Evolutionary conservation across 2,113 vertebrate genomes (phyloP).

Genomic region (Aegithalos caudatus): DNA sequence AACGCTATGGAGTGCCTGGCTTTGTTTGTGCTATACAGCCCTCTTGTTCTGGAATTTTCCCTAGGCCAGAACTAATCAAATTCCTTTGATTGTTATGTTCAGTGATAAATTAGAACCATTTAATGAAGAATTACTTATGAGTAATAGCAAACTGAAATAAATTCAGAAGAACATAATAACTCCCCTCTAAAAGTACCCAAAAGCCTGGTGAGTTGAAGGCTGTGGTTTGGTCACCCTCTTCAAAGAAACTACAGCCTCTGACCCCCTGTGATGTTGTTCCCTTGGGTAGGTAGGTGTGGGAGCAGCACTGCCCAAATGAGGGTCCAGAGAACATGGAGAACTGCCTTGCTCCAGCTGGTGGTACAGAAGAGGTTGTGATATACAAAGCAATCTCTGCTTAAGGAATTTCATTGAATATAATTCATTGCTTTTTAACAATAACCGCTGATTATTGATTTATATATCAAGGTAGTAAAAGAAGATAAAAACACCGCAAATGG

Average conservation of each 20-base stretch:
- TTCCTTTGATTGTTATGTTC: not conserved
- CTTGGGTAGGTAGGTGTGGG: not conserved
- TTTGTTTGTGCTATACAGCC: not conserved
- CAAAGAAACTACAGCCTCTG: not conserved
- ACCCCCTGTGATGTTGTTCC: not conserved
- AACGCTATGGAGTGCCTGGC: not conserved
- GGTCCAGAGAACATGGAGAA: fast-evolving
- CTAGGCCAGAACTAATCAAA: not conserved
- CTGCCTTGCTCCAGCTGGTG: not conserved
- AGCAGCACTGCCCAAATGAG: fast-evolving
- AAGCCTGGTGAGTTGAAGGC: not conserved
- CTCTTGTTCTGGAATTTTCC: not conserved
- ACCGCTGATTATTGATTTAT: not conserved
- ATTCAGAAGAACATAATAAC: not conserved
- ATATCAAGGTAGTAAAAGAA: not conserved
- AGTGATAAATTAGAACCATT: not conserved
- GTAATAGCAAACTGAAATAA: not conserved
- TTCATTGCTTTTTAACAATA: not conserved
- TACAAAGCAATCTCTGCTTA: not conserved
- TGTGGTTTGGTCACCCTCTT: not conserved
- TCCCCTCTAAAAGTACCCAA: not conserved
- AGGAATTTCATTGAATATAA: not conserved
- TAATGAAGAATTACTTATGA: not conserved
- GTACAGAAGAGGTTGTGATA: not conserved
- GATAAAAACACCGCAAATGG: not conserved